Evolutionary conservation across 2,888 invertebrate species (phyloP).

Genomic region (Labia minor): DNA sequence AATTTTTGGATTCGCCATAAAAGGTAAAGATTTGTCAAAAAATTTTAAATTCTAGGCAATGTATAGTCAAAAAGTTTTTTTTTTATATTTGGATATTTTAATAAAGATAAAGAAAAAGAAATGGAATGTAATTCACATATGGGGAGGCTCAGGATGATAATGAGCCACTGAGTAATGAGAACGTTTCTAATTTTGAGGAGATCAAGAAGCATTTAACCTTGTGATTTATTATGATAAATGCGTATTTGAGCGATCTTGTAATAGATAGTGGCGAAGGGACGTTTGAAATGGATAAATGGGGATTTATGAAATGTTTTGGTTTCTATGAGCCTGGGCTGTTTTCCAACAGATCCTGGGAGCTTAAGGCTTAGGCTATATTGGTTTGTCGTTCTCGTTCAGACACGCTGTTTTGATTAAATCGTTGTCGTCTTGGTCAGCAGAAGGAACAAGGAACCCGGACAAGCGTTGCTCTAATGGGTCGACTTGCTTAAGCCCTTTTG

Average conservation of each 20-base stretch:
- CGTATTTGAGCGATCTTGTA: not conserved
- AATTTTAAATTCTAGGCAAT: too few species aligned
- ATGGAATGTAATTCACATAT: too few species aligned
- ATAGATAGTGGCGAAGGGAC: not conserved
- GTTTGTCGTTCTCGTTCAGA: not conserved
- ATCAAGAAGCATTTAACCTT: not conserved
- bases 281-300: not conserved
- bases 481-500: slow-evolving; percentile 2
- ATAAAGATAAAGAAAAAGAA: too few species aligned
- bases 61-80: too few species aligned
- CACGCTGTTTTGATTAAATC: slow-evolving; percentile 13
- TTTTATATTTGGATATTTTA: too few species aligned
- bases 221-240: slow-evolving; percentile 13
- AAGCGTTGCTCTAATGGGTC: not conserved
- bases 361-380: not conserved
- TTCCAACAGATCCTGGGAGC: not conserved
- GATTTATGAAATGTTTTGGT: slow-evolving; percentile 4
- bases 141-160: too few species aligned
- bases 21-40: too few species aligned
- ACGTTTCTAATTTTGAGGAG: not conserved
- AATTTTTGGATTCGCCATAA: too few species aligned
- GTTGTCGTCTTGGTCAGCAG: slow-evolving; percentile 8
- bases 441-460: not conserved
- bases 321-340: not conserved
- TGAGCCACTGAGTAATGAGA: too few species aligned